Evolutionary conservation across 2,888 invertebrate genomes (phyloP).

Genomic region (Agrotis clavis): DNA sequence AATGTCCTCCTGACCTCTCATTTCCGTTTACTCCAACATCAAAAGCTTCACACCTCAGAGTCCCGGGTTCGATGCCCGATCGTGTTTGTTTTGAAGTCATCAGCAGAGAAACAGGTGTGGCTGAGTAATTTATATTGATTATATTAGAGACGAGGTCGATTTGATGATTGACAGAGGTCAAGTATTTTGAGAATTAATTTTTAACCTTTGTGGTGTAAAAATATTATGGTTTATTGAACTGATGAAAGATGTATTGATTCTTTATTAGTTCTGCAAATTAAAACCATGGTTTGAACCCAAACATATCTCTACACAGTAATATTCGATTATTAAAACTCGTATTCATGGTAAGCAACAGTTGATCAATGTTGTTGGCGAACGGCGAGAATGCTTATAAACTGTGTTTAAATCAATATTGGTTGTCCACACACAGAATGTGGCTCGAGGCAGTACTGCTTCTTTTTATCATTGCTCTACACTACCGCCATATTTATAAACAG

Average conservation of each 20-base stretch:
- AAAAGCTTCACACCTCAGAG: constrained; percentile 38
- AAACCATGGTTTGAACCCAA: too few species aligned
- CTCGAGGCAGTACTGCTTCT: too few species aligned
- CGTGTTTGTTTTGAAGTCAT: constrained; percentile 52
- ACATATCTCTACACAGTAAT: too few species aligned
- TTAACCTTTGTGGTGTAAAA: constrained; percentile 12
- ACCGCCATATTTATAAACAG: too few species aligned
- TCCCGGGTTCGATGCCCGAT: constrained; percentile 49
- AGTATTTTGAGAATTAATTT: constrained; percentile 16
- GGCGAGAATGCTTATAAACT: too few species aligned
- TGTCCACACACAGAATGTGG: too few species aligned
- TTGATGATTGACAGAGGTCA: constrained; percentile 44
- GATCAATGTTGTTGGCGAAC: too few species aligned
- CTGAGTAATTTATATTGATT: constrained; percentile 36
- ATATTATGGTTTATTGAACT: constrained; percentile 2
- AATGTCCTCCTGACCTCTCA: constrained; percentile 5
- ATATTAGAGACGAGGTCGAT: constrained; percentile 38
- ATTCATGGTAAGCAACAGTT: too few species aligned
- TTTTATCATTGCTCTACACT: too few species aligned
- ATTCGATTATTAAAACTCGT: too few species aligned
- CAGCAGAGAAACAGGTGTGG: constrained; percentile 44
- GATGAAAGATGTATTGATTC: constrained; percentile 13
- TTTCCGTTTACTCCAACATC: constrained; percentile 42
- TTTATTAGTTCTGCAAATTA: too few species aligned
- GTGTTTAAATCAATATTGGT: too few species aligned